Conservation (phyloP, 64 coral and sea anemone genomes). For the Stichodactyla helianthus region DNA sequence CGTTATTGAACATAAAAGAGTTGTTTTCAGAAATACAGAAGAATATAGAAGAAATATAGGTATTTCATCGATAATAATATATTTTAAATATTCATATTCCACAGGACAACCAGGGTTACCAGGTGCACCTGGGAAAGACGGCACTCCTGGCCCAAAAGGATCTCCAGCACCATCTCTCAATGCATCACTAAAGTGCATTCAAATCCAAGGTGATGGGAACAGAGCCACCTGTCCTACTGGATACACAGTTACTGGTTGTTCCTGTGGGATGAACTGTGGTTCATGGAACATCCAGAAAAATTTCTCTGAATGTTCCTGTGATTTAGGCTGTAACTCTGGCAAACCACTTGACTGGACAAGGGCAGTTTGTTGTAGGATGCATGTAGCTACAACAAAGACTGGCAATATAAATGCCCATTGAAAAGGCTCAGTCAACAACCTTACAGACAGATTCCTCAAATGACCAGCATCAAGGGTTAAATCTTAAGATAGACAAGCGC, state of each 20-base stretch:
- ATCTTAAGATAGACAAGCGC: constrained; percentile 39
- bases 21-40: too few relatives aligned
- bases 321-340: neutral
- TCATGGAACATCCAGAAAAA: neutral
- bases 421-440: too few relatives aligned
- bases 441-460: too few relatives aligned
- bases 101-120: too few relatives aligned
- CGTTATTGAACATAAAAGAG: too few relatives aligned
- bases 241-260: neutral
- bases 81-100: too few relatives aligned
- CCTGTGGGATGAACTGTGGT: constrained; percentile 3
- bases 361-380: neutral
- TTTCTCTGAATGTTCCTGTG: neutral
- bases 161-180: too few relatives aligned
- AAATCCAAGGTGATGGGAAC: constrained; percentile 2
- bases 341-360: constrained; percentile 9
- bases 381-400: neutral
- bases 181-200: neutral
- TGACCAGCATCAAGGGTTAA: neutral
- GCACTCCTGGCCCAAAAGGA: neutral
- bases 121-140: neutral
- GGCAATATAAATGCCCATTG: neutral
- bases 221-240: neutral
- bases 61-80: too few relatives aligned
- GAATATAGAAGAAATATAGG: too few relatives aligned